phyloP scores from a whole-genome alignment of 2,113 vertebrate genomes.

The Ciconia stormi region DNA sequence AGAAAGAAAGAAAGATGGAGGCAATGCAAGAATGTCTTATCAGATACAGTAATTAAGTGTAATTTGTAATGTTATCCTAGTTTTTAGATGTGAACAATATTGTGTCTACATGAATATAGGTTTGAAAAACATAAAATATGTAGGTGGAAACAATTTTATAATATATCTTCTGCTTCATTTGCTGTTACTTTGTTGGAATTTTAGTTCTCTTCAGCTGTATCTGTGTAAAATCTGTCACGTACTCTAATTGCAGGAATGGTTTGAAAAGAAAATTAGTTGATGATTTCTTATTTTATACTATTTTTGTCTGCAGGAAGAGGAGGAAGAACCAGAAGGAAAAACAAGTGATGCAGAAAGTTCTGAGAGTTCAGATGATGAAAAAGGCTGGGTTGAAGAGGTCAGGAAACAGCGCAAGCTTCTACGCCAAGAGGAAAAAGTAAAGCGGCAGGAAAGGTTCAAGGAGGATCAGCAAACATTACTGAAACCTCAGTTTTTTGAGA shows the following conservation, averaged over 20 bases:
- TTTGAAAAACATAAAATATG: not conserved
- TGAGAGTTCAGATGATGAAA: slow-evolving; percentile 95
- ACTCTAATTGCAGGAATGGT: not conserved
- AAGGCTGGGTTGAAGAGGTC: slow-evolving; percentile 96
- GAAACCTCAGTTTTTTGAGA: slow-evolving; percentile 94
- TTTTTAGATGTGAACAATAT: not conserved
- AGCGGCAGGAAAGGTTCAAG: slow-evolving; percentile 77
- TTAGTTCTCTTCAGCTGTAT: not conserved
- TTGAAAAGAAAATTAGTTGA: not conserved
- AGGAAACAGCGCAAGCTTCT: slow-evolving; percentile 90
- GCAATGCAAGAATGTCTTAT: not conserved
- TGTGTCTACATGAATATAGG: not conserved
- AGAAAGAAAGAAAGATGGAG: not conserved
- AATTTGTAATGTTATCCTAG: not conserved
- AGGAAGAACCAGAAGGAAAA: slow-evolving; percentile 90
- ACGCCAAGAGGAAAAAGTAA: slow-evolving; percentile 81
- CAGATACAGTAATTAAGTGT: not conserved
- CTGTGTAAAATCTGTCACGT: not conserved
- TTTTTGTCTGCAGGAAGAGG: slow-evolving; percentile 80
- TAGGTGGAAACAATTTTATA: not conserved
- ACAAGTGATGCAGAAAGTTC: slow-evolving; percentile 93
- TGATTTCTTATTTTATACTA: slow-evolving; percentile 41
- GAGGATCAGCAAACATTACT: slow-evolving; percentile 86
- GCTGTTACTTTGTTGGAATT: not conserved
- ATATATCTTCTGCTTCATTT: not conserved